phyloP scores from a whole-genome alignment of 2,888 invertebrate genomes.

The Eucriotettix oculatus region DNA sequence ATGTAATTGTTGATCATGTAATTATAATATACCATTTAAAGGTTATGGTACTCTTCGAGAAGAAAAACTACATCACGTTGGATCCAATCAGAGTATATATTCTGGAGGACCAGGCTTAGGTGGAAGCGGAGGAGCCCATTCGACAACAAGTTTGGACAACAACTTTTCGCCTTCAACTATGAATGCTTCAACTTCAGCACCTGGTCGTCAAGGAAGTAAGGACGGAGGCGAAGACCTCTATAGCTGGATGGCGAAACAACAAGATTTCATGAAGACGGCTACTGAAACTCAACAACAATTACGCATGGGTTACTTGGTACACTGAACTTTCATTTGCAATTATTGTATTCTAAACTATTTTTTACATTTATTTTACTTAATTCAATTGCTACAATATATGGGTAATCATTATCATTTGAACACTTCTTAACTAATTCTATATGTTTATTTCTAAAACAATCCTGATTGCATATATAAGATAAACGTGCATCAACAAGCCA shows the following conservation, averaged over 20 bases:
- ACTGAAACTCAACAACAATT: background rate
- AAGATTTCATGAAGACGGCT: slow-evolving; percentile 30
- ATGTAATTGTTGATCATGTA: too few relatives aligned
- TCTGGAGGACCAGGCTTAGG: slow-evolving; percentile 16
- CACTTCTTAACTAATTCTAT: too few relatives aligned
- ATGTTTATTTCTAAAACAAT: too few relatives aligned
- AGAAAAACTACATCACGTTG: slow-evolving; percentile 38
- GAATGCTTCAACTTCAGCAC: background rate
- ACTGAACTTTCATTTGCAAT: too few relatives aligned
- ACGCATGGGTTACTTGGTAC: too few relatives aligned
- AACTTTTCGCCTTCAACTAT: slow-evolving; percentile 8
- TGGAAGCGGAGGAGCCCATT: slow-evolving; percentile 24
- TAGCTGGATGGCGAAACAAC: slow-evolving; percentile 93
- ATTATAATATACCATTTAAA: slow-evolving; percentile 18
- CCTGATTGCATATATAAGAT: too few relatives aligned
- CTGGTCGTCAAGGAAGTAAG: slow-evolving; percentile 19
- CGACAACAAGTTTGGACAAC: slow-evolving; percentile 25
- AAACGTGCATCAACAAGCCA: too few relatives aligned
- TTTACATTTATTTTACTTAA: too few relatives aligned
- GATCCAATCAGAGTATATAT: slow-evolving; percentile 46
- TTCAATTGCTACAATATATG: too few relatives aligned
- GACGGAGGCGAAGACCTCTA: slow-evolving; percentile 72
- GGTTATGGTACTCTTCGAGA: slow-evolving; percentile 62
- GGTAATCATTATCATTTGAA: too few relatives aligned
- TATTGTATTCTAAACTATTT: too few relatives aligned